Evolutionary conservation across 2,113 vertebrate genomes (phyloP).

Genomic region (Daboia siamensis): DNA sequence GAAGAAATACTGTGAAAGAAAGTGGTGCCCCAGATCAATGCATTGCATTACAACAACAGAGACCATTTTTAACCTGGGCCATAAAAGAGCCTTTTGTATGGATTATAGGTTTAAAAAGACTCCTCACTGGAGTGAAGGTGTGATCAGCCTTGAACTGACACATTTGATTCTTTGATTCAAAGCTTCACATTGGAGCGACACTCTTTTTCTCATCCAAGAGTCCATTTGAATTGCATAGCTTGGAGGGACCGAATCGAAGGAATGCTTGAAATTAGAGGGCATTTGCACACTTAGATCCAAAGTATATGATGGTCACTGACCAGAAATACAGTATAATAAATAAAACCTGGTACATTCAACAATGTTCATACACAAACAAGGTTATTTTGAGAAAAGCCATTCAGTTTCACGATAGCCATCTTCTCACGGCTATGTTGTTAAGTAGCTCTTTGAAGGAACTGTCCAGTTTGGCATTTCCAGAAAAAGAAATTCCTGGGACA

Average conservation of each 20-base stretch:
- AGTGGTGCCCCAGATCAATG: background rate
- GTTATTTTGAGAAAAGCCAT: background rate
- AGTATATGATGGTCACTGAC: background rate
- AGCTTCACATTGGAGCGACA: background rate
- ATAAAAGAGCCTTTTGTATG: background rate
- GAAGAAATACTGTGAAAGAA: background rate
- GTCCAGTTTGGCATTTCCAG: no score
- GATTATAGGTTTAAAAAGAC: background rate
- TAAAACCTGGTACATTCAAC: background rate
- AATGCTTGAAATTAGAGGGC: background rate
- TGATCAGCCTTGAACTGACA: background rate
- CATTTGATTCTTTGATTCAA: background rate
- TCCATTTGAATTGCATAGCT: background rate
- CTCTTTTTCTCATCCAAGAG: background rate
- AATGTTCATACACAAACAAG: background rate
- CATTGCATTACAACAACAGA: background rate
- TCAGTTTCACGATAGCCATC: background rate
- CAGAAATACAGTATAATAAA: background rate
- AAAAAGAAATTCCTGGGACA: no score
- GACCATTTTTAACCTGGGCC: background rate
- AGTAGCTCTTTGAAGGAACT: background rate
- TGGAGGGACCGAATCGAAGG: background rate
- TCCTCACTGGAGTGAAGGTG: no score
- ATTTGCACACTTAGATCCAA: background rate
- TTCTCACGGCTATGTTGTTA: background rate